These are phyloP conservation scores for Distichodus sexfasciatus DNA, from an alignment of 2,797 vertebrate genomes.

Conservation along the genomic window DNA sequence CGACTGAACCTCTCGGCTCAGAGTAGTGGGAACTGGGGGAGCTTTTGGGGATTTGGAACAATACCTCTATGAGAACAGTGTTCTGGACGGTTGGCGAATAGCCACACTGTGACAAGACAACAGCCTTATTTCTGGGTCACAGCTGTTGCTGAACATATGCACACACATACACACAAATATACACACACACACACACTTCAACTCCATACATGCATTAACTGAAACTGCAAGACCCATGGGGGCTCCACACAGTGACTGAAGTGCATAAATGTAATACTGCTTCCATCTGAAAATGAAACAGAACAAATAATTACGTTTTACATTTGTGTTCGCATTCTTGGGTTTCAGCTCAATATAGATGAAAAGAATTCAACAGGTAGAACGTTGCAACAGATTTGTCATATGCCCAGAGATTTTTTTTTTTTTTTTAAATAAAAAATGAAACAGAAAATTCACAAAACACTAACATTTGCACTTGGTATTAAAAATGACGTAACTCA, in stretches of 20 bases:
- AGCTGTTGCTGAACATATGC: conserved; percentile 25
- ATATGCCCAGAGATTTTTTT: too few relatives aligned
- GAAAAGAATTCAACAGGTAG: too few relatives aligned
- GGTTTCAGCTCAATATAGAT: too few relatives aligned
- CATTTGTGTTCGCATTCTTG: too few relatives aligned
- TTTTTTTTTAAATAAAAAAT: too few relatives aligned
- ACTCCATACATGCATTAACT: not conserved
- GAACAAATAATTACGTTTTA: too few relatives aligned
- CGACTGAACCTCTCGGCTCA: not conserved
- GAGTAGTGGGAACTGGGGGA: not conserved
- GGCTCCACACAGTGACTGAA: not conserved
- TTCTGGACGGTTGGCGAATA: not conserved
- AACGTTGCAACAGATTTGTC: too few relatives aligned
- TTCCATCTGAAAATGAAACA: too few relatives aligned
- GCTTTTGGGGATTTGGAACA: not conserved
- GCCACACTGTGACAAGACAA: conserved; percentile 16
- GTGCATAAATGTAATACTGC: not conserved
- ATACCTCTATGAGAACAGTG: conserved; percentile 12
- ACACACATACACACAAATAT: not conserved
- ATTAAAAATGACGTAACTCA: too few relatives aligned
- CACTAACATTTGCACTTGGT: too few relatives aligned
- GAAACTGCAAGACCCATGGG: not conserved
- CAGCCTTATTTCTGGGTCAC: conserved; percentile 40
- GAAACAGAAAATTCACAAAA: too few relatives aligned
- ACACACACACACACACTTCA: not conserved